Percentiles rank a stretch among this genome's conserved stretches.
Conservation (phyloP, 2,113 vertebrate genomes). For the Garra rufa region DNA sequence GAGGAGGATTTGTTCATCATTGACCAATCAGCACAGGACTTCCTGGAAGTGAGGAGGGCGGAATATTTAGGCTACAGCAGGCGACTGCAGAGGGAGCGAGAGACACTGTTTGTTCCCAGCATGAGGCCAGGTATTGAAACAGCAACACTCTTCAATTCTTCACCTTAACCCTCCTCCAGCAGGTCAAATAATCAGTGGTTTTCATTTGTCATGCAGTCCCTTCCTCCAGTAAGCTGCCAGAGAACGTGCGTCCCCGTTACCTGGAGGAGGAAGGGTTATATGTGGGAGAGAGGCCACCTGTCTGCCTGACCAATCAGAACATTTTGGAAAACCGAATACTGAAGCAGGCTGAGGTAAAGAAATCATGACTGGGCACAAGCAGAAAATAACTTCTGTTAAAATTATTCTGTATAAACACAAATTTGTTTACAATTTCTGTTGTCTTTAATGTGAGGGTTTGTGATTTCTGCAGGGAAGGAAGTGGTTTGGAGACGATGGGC, state of each 20-base stretch:
- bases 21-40: slow-evolving; percentile 75
- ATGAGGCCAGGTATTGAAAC: slow-evolving; percentile 76
- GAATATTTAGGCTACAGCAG: slow-evolving; percentile 78
- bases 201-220: slow-evolving; percentile 76
- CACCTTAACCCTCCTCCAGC: not conserved
- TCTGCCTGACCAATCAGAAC: slow-evolving; percentile 84
- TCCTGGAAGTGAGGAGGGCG: slow-evolving; percentile 79
- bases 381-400: not conserved
- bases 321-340: slow-evolving; percentile 92
- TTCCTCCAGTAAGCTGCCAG: slow-evolving; percentile 83
- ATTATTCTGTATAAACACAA: not conserved
- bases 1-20: slow-evolving; percentile 79
- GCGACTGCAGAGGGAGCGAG: slow-evolving; percentile 76
- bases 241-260: slow-evolving; percentile 87
- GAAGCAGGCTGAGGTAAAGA: slow-evolving; percentile 79
- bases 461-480: slow-evolving; percentile 78
- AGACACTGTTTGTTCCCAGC: slow-evolving; percentile 86
- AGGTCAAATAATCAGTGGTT: not conserved
- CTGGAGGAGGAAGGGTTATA: slow-evolving; percentile 97
- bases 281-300: slow-evolving; percentile 82
- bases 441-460: not conserved
- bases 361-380: not conserved
- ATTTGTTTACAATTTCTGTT: not conserved
- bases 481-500: slow-evolving; percentile 96
- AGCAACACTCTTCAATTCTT: not conserved